Conservation (phyloP, 2,113 vertebrate genomes). For the Aegithalos caudatus region DNA sequence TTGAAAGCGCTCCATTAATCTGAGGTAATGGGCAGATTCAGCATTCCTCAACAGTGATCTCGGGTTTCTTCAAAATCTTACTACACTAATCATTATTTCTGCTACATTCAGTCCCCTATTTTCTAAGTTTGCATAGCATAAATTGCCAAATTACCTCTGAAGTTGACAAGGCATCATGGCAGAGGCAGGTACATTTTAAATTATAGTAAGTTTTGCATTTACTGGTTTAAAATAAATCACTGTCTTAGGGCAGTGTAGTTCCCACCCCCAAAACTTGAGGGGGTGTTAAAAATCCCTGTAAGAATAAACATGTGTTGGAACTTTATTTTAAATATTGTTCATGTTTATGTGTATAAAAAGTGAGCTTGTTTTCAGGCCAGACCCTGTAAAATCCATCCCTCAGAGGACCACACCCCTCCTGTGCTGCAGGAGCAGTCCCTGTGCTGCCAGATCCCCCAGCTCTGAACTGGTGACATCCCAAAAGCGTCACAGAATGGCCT, state of each 20-base stretch:
- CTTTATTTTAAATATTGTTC: not conserved
- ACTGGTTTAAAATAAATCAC: not conserved
- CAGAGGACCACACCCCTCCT: not conserved
- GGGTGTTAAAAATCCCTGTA: accelerated
- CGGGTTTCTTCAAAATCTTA: not conserved
- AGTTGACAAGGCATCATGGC: not conserved
- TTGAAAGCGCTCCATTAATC: not conserved
- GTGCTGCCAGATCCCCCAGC: not conserved
- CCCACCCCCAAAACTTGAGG: too few species aligned
- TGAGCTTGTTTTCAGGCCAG: not conserved
- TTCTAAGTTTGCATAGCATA: not conserved
- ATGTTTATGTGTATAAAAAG: not conserved
- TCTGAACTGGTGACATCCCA: accelerated
- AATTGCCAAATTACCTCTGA: not conserved
- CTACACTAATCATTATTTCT: not conserved
- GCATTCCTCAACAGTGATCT: not conserved
- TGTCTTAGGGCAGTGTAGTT: not conserved
- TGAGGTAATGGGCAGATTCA: not conserved
- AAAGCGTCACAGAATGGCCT: not conserved
- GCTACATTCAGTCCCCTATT: not conserved
- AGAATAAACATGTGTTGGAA: accelerated
- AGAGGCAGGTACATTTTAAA: not conserved
- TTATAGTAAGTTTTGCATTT: not conserved
- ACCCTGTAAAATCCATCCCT: not conserved
- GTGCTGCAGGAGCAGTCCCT: not conserved